These are phyloP conservation scores for Nannospalax galili DNA, from an alignment of 2,113 vertebrate genomes.

Conservation along the genomic window DNA sequence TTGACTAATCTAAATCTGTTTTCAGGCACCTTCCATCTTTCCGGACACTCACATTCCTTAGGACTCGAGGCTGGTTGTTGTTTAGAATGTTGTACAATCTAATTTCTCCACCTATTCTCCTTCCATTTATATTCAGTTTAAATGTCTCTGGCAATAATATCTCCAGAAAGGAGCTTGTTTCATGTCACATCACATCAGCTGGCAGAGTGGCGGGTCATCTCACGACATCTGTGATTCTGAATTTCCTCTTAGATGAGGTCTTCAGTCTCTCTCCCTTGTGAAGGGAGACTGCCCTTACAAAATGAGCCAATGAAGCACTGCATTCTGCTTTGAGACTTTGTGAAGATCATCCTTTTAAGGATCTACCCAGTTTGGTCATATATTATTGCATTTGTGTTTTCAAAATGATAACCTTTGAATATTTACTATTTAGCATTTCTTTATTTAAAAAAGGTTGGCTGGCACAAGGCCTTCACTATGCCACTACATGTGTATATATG, in stretches of 20 bases:
- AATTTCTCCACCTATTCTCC: background rate
- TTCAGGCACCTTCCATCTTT: background rate
- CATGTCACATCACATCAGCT: background rate
- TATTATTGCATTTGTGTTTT: background rate
- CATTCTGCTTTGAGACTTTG: background rate
- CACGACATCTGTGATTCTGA: no score
- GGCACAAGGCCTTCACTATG: accelerated
- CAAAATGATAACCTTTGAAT: background rate
- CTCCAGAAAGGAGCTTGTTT: background rate
- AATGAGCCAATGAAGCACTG: background rate
- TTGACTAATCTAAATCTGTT: background rate
- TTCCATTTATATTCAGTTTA: background rate
- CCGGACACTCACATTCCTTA: background rate
- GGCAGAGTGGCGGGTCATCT: background rate
- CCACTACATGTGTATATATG: accelerated
- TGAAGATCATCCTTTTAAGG: background rate
- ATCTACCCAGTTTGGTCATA: background rate
- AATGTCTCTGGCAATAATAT: background rate
- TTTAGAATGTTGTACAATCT: background rate
- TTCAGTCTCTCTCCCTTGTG: background rate
- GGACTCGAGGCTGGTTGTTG: background rate
- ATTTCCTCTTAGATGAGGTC: background rate
- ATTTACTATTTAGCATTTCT: background rate
- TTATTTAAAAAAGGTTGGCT: background rate
- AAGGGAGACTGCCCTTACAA: background rate